A percentile compares a stretch with the other conserved stretches of the same genome.
phyloP scores from a whole-genome alignment of 2,888 invertebrate species.

The Cheiracanthium punctorium region DNA sequence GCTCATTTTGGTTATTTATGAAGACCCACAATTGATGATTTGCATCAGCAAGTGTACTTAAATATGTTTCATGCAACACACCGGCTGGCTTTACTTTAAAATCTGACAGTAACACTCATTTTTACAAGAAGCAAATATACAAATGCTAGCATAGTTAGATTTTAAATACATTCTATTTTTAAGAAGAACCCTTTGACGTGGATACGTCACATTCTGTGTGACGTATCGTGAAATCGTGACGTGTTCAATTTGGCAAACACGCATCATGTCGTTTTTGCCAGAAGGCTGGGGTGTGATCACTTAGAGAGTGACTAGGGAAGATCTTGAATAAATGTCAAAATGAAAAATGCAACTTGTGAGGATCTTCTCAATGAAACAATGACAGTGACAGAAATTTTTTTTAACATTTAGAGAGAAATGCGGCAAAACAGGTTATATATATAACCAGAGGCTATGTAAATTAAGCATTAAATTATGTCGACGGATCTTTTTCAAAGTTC shows the following conservation, averaged over 20 bases:
- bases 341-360: not conserved
- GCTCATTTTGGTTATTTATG: no score
- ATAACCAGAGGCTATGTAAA: no score
- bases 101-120: not conserved
- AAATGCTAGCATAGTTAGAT: conserved; percentile 4
- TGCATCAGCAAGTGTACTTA: no score
- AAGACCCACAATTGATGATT: no score
- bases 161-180: conserved; percentile 25
- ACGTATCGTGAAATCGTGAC: conserved; percentile 12
- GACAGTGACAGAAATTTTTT: no score
- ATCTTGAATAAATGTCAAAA: not conserved
- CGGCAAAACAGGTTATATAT: no score
- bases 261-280: conserved; percentile 8
- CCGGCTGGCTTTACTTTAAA: not conserved
- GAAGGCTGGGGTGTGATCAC: not conserved
- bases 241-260: conserved; percentile 14
- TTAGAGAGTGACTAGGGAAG: not conserved
- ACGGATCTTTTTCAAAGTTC: no score
- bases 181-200: conserved; percentile 25
- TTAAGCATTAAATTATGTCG: no score
- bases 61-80: no score
- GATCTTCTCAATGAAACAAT: no score
- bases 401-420: no score
- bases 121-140: not conserved
- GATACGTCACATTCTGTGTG: conserved; percentile 11